phyloP scores from a whole-genome alignment of 2,797 vertebrate species.

The Cirrhinus molitorella region DNA sequence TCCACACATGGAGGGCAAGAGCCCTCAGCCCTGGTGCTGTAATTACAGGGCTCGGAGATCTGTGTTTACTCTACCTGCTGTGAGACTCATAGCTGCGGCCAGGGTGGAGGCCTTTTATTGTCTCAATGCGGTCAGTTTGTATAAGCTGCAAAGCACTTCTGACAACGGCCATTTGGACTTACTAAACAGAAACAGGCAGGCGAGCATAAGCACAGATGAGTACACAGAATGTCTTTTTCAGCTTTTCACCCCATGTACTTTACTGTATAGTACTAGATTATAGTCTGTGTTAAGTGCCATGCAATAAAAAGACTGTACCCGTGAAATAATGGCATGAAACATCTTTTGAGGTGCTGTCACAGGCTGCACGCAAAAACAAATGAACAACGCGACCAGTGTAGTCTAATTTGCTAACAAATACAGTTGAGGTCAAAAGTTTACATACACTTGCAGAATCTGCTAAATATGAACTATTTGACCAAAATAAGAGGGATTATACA shows the following conservation, averaged over 20 bases:
- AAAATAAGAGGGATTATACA: too few relatives aligned
- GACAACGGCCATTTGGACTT: slow-evolving; percentile 48
- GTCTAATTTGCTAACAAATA: background rate
- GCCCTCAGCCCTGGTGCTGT: slow-evolving; percentile 67
- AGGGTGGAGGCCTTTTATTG: slow-evolving; percentile 74
- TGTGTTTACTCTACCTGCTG: slow-evolving; percentile 82
- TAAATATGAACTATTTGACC: too few relatives aligned
- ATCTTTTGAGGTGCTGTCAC: background rate
- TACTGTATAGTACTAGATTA: slow-evolving; percentile 6
- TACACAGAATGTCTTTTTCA: slow-evolving; percentile 48
- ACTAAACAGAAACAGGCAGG: slow-evolving; percentile 51
- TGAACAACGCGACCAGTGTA: background rate
- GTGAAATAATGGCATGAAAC: background rate
- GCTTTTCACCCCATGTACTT: slow-evolving; percentile 6
- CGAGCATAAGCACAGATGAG: slow-evolving; percentile 39
- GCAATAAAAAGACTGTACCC: slow-evolving; percentile 2
- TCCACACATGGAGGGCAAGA: slow-evolving; percentile 64
- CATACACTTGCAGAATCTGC: too few relatives aligned
- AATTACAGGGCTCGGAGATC: slow-evolving; percentile 71
- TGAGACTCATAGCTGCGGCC: slow-evolving; percentile 76
- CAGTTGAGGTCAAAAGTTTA: too few relatives aligned
- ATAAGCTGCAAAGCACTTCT: slow-evolving; percentile 69
- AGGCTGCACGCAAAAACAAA: background rate
- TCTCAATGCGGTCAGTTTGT: slow-evolving; percentile 69
- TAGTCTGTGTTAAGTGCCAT: background rate